Evolutionary conservation across 2,113 vertebrate species (phyloP).

Genomic region (Seriola aureovittata): DNA sequence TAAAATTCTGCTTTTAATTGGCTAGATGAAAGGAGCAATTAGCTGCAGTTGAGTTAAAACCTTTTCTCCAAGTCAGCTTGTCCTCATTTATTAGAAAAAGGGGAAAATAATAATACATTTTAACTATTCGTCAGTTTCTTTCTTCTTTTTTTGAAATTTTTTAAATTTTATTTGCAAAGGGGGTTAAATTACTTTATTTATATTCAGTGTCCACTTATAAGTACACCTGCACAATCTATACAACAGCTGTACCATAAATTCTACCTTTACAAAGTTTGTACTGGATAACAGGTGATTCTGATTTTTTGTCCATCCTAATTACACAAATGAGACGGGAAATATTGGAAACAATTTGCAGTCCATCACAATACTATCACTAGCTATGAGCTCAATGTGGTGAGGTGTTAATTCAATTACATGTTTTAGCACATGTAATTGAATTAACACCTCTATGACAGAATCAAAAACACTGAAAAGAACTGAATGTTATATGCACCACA

Average conservation of each 20-base stretch:
- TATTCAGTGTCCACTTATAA: neutral
- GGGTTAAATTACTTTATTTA: neutral
- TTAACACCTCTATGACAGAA: neutral
- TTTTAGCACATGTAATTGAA: neutral
- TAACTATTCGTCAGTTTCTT: slow-evolving; percentile 18
- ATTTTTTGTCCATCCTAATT: neutral
- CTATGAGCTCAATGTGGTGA: neutral
- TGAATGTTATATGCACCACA: neutral
- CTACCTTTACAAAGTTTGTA: no score
- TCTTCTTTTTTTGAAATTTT: slow-evolving; percentile 37
- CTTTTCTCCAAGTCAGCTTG: slow-evolving; percentile 61
- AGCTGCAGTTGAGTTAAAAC: slow-evolving; percentile 76
- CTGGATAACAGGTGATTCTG: neutral
- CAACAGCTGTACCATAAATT: neutral
- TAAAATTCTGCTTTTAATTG: slow-evolving; percentile 82
- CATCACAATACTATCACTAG: neutral
- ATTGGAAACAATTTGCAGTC: neutral
- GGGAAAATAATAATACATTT: slow-evolving; percentile 45
- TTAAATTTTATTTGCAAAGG: neutral
- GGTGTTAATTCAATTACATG: no score
- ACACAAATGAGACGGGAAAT: neutral
- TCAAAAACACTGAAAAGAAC: neutral
- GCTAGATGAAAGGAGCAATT: slow-evolving; percentile 84
- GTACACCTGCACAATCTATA: neutral
- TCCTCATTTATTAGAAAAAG: slow-evolving; percentile 66